These are phyloP conservation scores for Ligdia adustata DNA, from an alignment of 2,888 invertebrate species.

Conservation along the genomic window DNA sequence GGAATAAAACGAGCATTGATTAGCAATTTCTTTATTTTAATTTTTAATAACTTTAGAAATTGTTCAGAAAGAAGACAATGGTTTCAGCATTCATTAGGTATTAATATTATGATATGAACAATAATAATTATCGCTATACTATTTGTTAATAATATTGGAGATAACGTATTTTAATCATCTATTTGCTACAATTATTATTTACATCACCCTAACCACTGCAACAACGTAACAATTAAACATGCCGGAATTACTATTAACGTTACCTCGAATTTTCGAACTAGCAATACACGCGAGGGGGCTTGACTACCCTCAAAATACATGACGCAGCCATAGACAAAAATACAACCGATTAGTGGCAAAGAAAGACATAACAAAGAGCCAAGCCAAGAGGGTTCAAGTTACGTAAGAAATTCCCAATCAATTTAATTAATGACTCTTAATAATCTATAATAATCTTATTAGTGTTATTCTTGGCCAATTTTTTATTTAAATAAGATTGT, in stretches of 20 bases:
- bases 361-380: too few species aligned
- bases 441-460: too few species aligned
- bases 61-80: slow-evolving; percentile 89
- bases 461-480: too few species aligned
- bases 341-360: too few species aligned
- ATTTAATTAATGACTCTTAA: too few species aligned
- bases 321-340: too few species aligned
- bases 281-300: too few species aligned
- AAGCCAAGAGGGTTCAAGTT: too few species aligned
- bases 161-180: slow-evolving; percentile 75
- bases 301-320: slow-evolving; percentile 1
- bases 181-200: slow-evolving; percentile 67
- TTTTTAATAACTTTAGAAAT: slow-evolving; percentile 90
- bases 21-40: slow-evolving; percentile 84
- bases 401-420: too few species aligned
- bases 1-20: slow-evolving; percentile 67
- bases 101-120: slow-evolving; percentile 89
- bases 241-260: slow-evolving; percentile 38
- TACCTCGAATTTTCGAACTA: slow-evolving; percentile 58
- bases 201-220: slow-evolving; percentile 62
- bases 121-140: slow-evolving; percentile 83
- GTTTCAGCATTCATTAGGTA: slow-evolving; percentile 78
- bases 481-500: too few species aligned
- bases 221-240: slow-evolving; percentile 63
- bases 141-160: slow-evolving; percentile 70